phyloP scores from a whole-genome alignment of 92 coral and sea anemone genomes.

The Bergia puertoricense region DNA sequence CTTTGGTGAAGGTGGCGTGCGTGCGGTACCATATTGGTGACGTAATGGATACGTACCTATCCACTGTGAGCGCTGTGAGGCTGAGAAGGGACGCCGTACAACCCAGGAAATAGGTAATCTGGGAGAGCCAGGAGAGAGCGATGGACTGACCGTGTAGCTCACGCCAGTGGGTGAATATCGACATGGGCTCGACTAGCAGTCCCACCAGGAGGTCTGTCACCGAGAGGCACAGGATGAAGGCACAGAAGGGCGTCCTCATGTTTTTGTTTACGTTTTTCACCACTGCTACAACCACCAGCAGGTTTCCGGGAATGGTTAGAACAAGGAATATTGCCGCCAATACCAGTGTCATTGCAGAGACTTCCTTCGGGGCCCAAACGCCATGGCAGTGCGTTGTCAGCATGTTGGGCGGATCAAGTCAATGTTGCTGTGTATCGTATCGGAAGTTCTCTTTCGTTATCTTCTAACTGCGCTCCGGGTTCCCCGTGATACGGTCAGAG shows the following conservation, averaged over 20 bases:
- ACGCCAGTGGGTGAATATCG: constrained; percentile 22
- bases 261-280: constrained; percentile 14
- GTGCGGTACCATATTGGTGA: constrained; percentile 82
- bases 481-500: no score
- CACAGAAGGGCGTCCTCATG: constrained; percentile 39
- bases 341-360: constrained; percentile 11
- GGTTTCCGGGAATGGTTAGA: constrained; percentile 36
- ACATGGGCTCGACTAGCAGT: constrained; percentile 34
- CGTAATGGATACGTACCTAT: constrained; percentile 78
- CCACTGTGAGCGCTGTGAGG: constrained; percentile 79
- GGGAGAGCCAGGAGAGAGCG: constrained; percentile 71
- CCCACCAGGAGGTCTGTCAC: constrained; percentile 40
- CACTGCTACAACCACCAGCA: constrained; percentile 36
- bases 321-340: constrained; percentile 25
- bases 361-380: constrained; percentile 33
- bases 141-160: constrained; percentile 24
- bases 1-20: constrained; percentile 62
- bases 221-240: constrained; percentile 41
- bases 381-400: constrained; percentile 15
- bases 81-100: constrained; percentile 86
- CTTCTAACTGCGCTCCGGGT: background rate
- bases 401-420: background rate
- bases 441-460: background rate
- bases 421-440: background rate
- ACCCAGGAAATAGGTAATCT: constrained; percentile 77